Evolutionary conservation across 2,888 invertebrate species (phyloP), one percentile per base, ranked within the genome.

Genomic region (Coleophora flavipennella): DNA sequence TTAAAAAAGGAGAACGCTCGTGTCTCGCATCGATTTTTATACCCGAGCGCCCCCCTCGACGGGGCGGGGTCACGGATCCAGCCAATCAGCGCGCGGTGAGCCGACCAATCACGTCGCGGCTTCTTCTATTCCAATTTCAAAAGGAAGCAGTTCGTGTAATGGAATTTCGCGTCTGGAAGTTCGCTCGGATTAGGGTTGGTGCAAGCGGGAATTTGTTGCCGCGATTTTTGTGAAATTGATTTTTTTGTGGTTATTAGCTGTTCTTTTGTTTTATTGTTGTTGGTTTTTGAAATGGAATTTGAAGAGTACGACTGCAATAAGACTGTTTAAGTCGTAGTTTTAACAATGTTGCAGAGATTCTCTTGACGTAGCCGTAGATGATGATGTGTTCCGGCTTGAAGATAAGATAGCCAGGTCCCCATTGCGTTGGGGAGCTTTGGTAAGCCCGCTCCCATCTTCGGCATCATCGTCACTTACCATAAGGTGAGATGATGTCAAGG

Each of bases 11-110:
- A 80, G 63, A 57, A 66, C 49, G 57, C 48, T 42, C 48, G 54
- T 53, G 49, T 50, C 55, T 61, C 59, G 73, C 81, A 84, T 84
- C 77, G 84, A 84, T 84, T 84, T 84, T 84, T 83, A 81, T 83
- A 79, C 67, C 73, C 35, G 32, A 38, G 29, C 35, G 28, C 43
- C 43, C 73, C 69, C 66, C 56, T 48, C 50, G 64, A 20, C 57
- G 78, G 67, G 81, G 81, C 77, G 79, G 80, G 77, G 78, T 77
- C 69, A 66, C 51, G 41, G 67, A 64, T 65, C 55, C 64, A 53
- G 77, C 81, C 81, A 81, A 81, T 80, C 77, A 68, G 64, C 46
- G 66, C 70, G 75, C 72, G 76, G 77, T 70, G 74, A 72, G 65
- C 73, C 74, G 59, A 67, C 83, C 83, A 83, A 83, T 83, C 76